Percentiles rank a stretch among this genome's conserved stretches.
Conservation (phyloP, 2,888 invertebrate species). For the Autographa gamma region DNA sequence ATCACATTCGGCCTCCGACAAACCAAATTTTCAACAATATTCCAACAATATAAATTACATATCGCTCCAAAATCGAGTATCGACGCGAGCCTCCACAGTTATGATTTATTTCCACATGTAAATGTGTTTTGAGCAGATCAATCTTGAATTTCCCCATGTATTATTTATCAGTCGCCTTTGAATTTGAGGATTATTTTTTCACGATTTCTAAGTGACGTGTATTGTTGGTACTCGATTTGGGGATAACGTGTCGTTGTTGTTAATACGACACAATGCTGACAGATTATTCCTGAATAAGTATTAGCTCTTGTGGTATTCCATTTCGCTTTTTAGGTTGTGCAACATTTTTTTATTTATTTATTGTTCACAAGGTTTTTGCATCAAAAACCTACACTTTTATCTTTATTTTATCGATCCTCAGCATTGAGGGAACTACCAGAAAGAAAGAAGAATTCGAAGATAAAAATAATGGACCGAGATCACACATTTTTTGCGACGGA, state of each 20-base stretch:
- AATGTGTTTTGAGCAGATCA: conserved; percentile 56
- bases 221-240: conserved; percentile 47
- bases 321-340: not conserved
- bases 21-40: not conserved
- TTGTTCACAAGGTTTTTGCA: too few species aligned
- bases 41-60: conserved; percentile 41
- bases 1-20: not conserved
- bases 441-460: too few species aligned
- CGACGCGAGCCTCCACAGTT: conserved; percentile 35
- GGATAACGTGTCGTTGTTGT: conserved; percentile 27
- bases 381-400: too few species aligned
- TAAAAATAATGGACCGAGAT: too few species aligned
- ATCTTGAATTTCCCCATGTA: conserved; percentile 55
- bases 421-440: too few species aligned
- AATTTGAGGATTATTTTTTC: conserved; percentile 47
- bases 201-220: conserved; percentile 40
- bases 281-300: not conserved
- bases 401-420: too few species aligned
- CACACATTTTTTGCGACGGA: too few species aligned
- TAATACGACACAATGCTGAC: not conserved
- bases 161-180: conserved; percentile 52
- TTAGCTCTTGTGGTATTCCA: not conserved
- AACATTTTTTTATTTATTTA: too few species aligned
- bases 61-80: conserved; percentile 27
- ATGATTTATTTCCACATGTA: conserved; percentile 55